Conservation (phyloP, 2,797 vertebrate species). For the Benthosema pterotum region DNA sequence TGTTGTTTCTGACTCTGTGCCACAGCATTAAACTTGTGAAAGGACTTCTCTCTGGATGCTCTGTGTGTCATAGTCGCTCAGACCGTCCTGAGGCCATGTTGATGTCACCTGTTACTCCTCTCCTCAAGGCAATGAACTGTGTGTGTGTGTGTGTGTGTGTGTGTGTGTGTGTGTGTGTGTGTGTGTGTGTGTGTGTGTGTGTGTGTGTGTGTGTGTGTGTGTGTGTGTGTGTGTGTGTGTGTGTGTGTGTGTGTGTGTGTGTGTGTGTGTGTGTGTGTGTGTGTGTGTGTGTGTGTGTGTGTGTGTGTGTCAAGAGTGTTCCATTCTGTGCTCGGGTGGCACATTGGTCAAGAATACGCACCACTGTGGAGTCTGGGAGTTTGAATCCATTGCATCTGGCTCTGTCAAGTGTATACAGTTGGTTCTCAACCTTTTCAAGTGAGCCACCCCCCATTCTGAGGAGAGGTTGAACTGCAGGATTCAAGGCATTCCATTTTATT, state of each 20-base stretch:
- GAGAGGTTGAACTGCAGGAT: no score
- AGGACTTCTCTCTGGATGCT: constrained; percentile 2
- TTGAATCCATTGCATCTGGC: no score
- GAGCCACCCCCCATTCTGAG: no score
- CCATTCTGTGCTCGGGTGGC: no score
- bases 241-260: background rate
- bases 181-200: background rate
- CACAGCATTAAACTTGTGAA: constrained; percentile 5
- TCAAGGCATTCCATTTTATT: no score
- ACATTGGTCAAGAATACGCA: background rate
- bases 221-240: constrained; percentile 29
- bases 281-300: background rate
- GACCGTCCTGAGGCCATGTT: constrained; percentile 16
- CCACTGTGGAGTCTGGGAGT: background rate
- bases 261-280: background rate
- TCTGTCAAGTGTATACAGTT: no score
- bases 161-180: background rate
- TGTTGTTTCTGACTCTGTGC: constrained; percentile 25
- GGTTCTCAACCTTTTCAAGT: no score
- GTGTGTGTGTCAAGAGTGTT: background rate
- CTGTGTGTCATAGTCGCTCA: constrained; percentile 12
- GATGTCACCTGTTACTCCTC: constrained; percentile 31
- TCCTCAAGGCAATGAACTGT: constrained; percentile 26
- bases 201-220: constrained; percentile 2
- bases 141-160: constrained; percentile 19